These are phyloP conservation scores for Agapostemon virescens DNA, from an alignment of 2,888 invertebrate genomes.

Conservation along the genomic window DNA sequence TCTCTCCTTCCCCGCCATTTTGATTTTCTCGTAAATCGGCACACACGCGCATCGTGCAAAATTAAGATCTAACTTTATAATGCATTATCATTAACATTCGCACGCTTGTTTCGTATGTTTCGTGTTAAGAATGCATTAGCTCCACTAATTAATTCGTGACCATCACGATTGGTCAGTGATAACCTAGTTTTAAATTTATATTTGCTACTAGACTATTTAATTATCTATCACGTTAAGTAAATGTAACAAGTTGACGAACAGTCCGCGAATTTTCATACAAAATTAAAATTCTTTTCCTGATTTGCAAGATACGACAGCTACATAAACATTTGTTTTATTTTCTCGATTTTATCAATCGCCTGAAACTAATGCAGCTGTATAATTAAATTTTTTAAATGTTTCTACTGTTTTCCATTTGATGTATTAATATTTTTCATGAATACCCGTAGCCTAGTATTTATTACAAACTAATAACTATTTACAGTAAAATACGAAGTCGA, in stretches of 20 bases:
- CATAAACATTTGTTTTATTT: too few relatives aligned
- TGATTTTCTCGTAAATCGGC: not conserved
- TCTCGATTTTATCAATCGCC: too few relatives aligned
- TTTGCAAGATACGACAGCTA: too few relatives aligned
- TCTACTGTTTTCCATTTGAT: too few relatives aligned
- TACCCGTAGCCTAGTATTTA: too few relatives aligned
- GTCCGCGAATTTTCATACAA: not conserved
- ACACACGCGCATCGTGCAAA: not conserved
- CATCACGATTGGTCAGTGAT: not conserved
- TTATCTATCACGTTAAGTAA: not conserved
- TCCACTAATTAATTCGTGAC: not conserved
- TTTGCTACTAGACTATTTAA: not conserved
- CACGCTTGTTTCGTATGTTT: not conserved
- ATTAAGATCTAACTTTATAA: not conserved
- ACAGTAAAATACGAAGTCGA: too few relatives aligned
- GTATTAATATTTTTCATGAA: too few relatives aligned
- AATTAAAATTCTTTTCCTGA: too few relatives aligned
- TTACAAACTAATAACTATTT: too few relatives aligned
- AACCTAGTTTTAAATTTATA: not conserved
- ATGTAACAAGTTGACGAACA: not conserved
- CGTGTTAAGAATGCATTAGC: not conserved
- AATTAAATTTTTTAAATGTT: too few relatives aligned
- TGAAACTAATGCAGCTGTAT: too few relatives aligned
- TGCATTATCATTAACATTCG: not conserved
- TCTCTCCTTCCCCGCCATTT: not conserved